Base-by-base conservation (phyloP, 2,888 invertebrate species). In the Leptinotarsa haldemani region DNA sequence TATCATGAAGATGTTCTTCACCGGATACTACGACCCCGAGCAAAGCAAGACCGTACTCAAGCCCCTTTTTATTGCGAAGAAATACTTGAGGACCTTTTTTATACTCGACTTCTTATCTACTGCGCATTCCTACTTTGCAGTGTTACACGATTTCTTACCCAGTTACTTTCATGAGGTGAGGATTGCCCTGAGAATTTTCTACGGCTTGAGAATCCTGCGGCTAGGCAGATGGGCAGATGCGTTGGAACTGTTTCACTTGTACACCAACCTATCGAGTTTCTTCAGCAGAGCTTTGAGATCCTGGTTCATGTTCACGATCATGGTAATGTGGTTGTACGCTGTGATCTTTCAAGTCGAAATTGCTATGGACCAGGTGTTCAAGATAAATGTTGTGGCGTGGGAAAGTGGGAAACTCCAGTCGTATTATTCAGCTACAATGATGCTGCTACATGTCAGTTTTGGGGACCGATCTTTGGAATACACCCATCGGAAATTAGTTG, bases 21-120 rank as follows among this genome's bases (percentile, higher is more conserved):
- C 80, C 18, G 80, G 80, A 22, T 79, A 79, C 69, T 76, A 76
- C 53, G 75, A 78, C 50, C 63, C 67, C 12, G 71, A 77, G 56
- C 71, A 13, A 13, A 75, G 77, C 47, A 77, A 74, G 48, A 71
- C 78, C 3, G 58, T 77, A 13, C 63, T 77, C 74, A 70, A 70
- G 12, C 73, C 67, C 2, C 52, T 46, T 20, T 47, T 46, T 18
- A 70, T 77, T 20, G 56, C 70, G 18, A 77, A 66, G 74, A 73
- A 40, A 61, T 78, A 79, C 61, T 12, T 77, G 2, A 52, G 22
- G 3, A 30, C 22, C 0, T 75, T 64, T 40, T 74, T 78, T 18
- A 3, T 74, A 5, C 53, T 72, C 30, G 78, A 75, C 18, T 12
- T 71, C 9, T 20, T 69, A n/a, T 15, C 47, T 7, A 13, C 4